Conservation (phyloP, 1,140 invertebrate genomes). For the Pteromalus puparum region DNA sequence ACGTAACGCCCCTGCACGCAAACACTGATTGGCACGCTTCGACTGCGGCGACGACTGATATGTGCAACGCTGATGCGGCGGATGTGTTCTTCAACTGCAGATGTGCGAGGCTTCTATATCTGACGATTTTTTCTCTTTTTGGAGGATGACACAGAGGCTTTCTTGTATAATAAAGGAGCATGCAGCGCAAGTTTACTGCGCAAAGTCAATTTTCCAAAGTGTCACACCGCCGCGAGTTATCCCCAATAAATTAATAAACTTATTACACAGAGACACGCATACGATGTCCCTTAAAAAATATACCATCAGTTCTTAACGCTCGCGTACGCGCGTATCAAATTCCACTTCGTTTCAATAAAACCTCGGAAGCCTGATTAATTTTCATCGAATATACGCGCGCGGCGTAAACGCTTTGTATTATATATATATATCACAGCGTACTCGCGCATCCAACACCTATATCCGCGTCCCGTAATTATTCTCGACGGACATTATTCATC, state of each 20-base stretch:
- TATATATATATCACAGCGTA: neutral
- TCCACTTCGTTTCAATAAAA: neutral
- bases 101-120: neutral
- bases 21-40: constrained; percentile 34
- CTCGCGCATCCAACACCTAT: neutral
- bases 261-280: neutral
- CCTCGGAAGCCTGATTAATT: neutral
- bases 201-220: neutral
- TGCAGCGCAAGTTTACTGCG: too few species aligned
- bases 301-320: too few species aligned
- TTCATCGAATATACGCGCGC: neutral
- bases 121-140: neutral
- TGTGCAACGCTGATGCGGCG: neutral
- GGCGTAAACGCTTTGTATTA: neutral
- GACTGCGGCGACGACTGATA: constrained; percentile 20
- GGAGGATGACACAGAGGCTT: neutral
- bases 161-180: too few species aligned
- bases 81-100: neutral
- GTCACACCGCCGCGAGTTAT: neutral
- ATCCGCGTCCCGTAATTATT: neutral
- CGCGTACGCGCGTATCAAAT: neutral
- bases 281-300: neutral
- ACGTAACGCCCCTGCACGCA: constrained; percentile 43
- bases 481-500: neutral
- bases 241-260: neutral